A percentile compares a stretch with the other conserved stretches of the same genome.
Evolutionary conservation across 2,797 vertebrate species (phyloP).

Genomic region (Pelochelys cantorii): DNA sequence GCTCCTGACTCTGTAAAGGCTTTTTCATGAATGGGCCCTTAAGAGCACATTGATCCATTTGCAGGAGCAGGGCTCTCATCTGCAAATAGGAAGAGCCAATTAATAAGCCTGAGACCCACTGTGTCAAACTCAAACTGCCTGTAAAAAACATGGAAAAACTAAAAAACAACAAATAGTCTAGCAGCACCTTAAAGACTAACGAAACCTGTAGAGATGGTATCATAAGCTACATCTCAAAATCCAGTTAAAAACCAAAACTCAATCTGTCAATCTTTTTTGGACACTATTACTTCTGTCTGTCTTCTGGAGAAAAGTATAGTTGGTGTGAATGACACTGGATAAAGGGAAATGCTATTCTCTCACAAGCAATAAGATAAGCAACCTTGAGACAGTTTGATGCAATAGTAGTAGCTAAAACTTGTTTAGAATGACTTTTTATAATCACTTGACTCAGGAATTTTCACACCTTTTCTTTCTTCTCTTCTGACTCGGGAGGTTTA

Average conservation of each 20-base stretch:
- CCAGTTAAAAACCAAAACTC: background rate
- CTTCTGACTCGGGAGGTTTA: conserved; percentile 44
- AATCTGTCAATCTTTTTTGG: background rate
- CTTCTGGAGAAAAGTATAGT: background rate
- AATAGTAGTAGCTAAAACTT: background rate
- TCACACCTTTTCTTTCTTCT: conserved; percentile 32
- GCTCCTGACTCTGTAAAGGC: background rate
- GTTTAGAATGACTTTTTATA: background rate
- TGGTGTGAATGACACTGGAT: background rate
- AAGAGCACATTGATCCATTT: background rate
- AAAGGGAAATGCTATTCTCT: background rate
- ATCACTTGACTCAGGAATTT: conserved; percentile 14
- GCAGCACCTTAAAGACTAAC: too few relatives aligned
- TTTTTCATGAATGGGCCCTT: accelerated
- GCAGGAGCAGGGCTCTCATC: background rate
- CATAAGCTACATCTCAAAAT: background rate
- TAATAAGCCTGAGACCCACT: background rate
- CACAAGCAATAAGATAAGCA: too few relatives aligned
- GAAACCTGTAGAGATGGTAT: too few relatives aligned
- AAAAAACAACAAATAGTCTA: too few relatives aligned
- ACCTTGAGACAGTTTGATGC: too few relatives aligned
- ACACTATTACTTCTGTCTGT: background rate
- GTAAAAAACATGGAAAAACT: background rate
- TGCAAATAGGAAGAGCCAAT: background rate
- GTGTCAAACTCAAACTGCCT: background rate